These are phyloP conservation scores for Poeciliopsis turneri DNA, from an alignment of 2,797 vertebrate species.

Conservation along the genomic window DNA sequence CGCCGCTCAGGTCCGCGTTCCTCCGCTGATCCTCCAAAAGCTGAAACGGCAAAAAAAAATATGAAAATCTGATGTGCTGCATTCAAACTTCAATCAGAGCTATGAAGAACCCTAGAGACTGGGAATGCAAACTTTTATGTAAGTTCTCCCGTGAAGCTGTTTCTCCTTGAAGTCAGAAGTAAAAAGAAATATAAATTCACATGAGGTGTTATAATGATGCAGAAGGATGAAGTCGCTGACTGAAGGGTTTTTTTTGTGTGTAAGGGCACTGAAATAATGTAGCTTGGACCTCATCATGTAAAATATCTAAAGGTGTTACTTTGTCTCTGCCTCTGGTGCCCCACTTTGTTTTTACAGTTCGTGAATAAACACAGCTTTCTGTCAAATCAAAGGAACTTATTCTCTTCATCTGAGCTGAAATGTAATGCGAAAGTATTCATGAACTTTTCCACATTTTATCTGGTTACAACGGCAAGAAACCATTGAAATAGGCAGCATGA, in stretches of 20 bases:
- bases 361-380: background rate
- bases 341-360: background rate
- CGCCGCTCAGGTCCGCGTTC: conserved; percentile 17
- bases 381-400: background rate
- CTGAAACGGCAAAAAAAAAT: conserved; percentile 37
- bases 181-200: conserved; percentile 50
- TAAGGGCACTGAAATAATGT: background rate
- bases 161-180: conserved; percentile 48
- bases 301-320: background rate
- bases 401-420: background rate
- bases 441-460: background rate
- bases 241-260: conserved; percentile 6
- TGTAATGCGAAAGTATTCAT: background rate
- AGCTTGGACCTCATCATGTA: background rate
- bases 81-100: conserved; percentile 67
- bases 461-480: background rate
- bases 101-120: conserved; percentile 41
- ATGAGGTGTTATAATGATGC: conserved; percentile 58
- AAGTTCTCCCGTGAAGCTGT: conserved; percentile 52
- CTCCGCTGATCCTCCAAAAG: conserved; percentile 37
- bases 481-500: background rate
- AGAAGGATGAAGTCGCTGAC: conserved; percentile 51
- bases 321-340: background rate
- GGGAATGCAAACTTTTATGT: conserved; percentile 54
- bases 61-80: conserved; percentile 26